phyloP scores from a whole-genome alignment of 2,113 vertebrate species.

The Cnemophilus loriae region DNA sequence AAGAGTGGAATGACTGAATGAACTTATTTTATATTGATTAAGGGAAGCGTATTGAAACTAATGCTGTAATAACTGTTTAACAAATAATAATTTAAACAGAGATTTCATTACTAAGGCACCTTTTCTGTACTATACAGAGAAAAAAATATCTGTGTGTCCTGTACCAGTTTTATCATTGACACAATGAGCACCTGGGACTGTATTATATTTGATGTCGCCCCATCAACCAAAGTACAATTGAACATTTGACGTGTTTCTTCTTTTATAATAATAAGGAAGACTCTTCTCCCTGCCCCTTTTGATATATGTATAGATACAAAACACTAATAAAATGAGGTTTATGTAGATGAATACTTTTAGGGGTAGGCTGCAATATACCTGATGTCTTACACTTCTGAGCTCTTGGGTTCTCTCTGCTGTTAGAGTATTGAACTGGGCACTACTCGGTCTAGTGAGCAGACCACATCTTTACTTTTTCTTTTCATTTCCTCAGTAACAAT shows the following conservation, averaged over 20 bases:
- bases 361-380: neutral
- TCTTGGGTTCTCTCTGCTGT: neutral
- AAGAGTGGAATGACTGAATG: neutral
- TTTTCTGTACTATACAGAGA: neutral
- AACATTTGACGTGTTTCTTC: neutral
- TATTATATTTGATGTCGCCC: neutral
- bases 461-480: neutral
- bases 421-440: neutral
- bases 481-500: neutral
- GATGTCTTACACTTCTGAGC: neutral
- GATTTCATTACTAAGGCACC: neutral
- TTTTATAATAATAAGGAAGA: neutral
- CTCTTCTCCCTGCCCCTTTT: neutral
- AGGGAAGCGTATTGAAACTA: neutral
- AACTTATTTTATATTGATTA: neutral
- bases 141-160: neutral
- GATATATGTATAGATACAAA: neutral
- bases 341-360: neutral
- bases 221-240: neutral
- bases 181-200: neutral
- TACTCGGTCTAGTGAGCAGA: neutral
- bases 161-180: neutral
- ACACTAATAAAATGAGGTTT: neutral
- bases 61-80: neutral
- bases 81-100: neutral